Evolutionary conservation across 92 coral and sea anemone genomes (phyloP).

Genomic region (Bergia puertoricense): DNA sequence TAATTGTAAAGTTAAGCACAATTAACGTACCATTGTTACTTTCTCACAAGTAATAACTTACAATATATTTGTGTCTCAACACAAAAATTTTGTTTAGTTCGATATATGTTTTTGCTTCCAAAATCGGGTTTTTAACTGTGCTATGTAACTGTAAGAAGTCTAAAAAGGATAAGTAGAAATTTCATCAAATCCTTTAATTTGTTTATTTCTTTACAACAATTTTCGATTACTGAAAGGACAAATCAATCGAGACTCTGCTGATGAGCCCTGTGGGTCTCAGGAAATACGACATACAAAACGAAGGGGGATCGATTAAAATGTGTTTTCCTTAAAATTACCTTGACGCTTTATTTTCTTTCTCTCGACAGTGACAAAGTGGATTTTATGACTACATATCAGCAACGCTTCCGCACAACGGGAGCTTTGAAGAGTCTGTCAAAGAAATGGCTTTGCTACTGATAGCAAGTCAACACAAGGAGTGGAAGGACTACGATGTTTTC

Average conservation of each 20-base stretch:
- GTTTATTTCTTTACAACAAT: too few species aligned
- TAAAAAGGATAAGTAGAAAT: neutral
- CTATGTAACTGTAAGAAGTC: neutral
- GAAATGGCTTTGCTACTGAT: neutral
- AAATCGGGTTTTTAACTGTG: neutral
- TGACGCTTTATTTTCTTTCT: neutral
- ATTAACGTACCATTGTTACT: neutral
- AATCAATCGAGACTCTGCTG: neutral
- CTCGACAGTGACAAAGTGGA: neutral
- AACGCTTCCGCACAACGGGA: neutral
- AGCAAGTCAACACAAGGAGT: neutral
- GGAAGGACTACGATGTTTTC: neutral
- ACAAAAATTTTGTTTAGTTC: neutral
- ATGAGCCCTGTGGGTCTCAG: slow-evolving; percentile 10
- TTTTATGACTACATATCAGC: neutral
- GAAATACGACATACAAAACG: slow-evolving; percentile 1
- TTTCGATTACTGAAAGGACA: neutral
- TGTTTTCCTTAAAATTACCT: neutral
- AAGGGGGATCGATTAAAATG: neutral
- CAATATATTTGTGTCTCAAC: neutral
- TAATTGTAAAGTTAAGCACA: neutral
- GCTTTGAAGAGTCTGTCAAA: too few species aligned
- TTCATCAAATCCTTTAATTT: neutral
- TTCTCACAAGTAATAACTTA: neutral
- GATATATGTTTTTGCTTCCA: neutral